Evolutionary conservation across 64 coral and sea anemone species (phyloP), one percentile per base, ranked within the genome.

Genomic region (Astreopora myriophthalma): DNA sequence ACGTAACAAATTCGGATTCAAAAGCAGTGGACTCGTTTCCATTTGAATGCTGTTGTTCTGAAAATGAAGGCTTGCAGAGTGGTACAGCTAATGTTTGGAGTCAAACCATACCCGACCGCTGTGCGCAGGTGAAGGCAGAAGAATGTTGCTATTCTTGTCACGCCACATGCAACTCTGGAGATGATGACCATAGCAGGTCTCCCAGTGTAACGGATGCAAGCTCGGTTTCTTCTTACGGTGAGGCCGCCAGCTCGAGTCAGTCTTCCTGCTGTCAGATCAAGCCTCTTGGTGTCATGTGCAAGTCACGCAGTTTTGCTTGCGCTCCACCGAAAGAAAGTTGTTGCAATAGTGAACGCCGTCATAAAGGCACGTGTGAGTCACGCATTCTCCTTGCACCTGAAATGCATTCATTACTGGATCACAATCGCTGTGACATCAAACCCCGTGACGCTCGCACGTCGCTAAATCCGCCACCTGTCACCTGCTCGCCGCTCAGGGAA

Each of bases 101-200:
- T 11, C 23, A 19, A 44, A 26, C 8, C 39, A 25, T 20, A n/a
- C 36, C 22, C 37, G 73, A 75, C 22, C 27, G 38, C 38, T 75
- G 73, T 44, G 73, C 23, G n/a, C 10, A 27, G 24, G 39, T 1
- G 2, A 24, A 19, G 1, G 7, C 0, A 27, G 36, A 42, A 2
- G 73, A 76, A 36, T 76, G 73, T 8, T 27, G 73, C 23, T 26
- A 10, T 76, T 23, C 73, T 76, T 76, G 73, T 76, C 73, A 79
- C 11, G 2, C 25, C 12, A 16, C 12, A 55, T 30, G 27, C 44
- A 79, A 3, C 75, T 52, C 3, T 11, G 6, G 23, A 4, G 75
- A 31, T 79, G 11, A 51, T 17, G 75, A 79, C 75, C 31, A 4
- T 55, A 42, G 10, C 1, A 55, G 75, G 42, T 44, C 44, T 22